Conservation (phyloP, 2,113 vertebrate species). For the Choloepus hoffmanni region DNA sequence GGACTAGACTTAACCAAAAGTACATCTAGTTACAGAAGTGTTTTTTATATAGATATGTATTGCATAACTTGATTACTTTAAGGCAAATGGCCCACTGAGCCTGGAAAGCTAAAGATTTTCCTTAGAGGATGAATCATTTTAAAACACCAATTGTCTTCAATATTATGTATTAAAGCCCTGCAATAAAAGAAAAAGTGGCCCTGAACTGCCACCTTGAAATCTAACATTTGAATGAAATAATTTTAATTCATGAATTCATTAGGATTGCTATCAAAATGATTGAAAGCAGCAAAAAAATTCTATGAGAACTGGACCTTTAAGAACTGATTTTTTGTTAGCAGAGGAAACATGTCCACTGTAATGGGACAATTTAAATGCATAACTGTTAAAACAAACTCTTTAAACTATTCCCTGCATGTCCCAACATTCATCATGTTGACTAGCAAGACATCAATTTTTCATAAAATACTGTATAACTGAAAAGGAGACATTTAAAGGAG, state of each 20-base stretch:
- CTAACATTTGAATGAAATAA: conserved; percentile 78
- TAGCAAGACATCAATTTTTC: conserved; percentile 83
- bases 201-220: conserved; percentile 55
- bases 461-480: conserved; percentile 80
- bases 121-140: conserved; percentile 59
- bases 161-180: conserved; percentile 30
- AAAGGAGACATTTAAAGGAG: conserved; percentile 79
- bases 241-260: conserved; percentile 80
- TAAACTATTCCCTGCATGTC: conserved; percentile 77
- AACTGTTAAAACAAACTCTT: conserved; percentile 85
- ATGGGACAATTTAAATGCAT: conserved; percentile 89
- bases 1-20: neutral
- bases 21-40: neutral
- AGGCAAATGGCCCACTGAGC: neutral
- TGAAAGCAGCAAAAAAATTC: conserved; percentile 70
- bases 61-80: conserved; percentile 57
- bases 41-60: neutral
- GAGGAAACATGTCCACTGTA: conserved; percentile 81
- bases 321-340: conserved; percentile 78
- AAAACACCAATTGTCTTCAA: conserved; percentile 58
- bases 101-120: conserved; percentile 34
- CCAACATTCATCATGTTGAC: conserved; percentile 83
- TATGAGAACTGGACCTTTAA: conserved; percentile 69
- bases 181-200: conserved; percentile 46
- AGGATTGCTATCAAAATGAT: conserved; percentile 56